phyloP scores from a whole-genome alignment of 2,113 vertebrate genomes.

The Daphoenositta chrysoptera region DNA sequence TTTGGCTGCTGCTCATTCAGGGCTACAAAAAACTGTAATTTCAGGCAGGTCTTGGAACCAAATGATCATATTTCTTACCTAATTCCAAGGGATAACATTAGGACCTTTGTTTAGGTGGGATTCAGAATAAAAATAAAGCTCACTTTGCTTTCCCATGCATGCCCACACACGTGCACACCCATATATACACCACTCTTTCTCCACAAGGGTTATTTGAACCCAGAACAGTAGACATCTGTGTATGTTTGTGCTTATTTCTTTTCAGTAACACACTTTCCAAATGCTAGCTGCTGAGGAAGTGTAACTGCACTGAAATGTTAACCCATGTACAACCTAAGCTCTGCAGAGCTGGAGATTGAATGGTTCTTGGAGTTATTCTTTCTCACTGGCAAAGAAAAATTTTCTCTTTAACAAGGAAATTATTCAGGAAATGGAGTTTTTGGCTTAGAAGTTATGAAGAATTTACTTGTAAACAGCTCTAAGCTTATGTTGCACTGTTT shows the following conservation, averaged over 20 bases:
- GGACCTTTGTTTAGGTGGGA: conserved; percentile 69
- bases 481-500: not conserved
- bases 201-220: conserved; percentile 24
- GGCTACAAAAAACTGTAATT: conserved; percentile 45
- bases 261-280: conserved; percentile 36
- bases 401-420: conserved; percentile 16
- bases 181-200: not conserved
- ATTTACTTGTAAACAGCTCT: conserved; percentile 4
- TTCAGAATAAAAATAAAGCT: conserved; percentile 40
- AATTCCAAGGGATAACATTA: conserved; percentile 62
- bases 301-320: conserved; percentile 33
- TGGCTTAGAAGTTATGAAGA: not conserved
- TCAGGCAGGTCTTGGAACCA: not conserved
- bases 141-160: conserved; percentile 24
- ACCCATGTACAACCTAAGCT: not conserved
- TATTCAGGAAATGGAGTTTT: not conserved
- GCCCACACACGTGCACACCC: conserved; percentile 21
- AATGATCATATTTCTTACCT: conserved; percentile 50
- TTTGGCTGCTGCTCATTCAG: conserved; percentile 21
- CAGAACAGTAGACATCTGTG: conserved; percentile 13
- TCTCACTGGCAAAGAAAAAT: conserved; percentile 7
- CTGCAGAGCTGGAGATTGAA: not conserved
- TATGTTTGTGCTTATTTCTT: conserved; percentile 21
- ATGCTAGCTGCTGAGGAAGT: not conserved
- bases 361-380: conserved; percentile 54